Evolutionary conservation across 2,888 invertebrate genomes (phyloP).

Genomic region (Seira musarum): DNA sequence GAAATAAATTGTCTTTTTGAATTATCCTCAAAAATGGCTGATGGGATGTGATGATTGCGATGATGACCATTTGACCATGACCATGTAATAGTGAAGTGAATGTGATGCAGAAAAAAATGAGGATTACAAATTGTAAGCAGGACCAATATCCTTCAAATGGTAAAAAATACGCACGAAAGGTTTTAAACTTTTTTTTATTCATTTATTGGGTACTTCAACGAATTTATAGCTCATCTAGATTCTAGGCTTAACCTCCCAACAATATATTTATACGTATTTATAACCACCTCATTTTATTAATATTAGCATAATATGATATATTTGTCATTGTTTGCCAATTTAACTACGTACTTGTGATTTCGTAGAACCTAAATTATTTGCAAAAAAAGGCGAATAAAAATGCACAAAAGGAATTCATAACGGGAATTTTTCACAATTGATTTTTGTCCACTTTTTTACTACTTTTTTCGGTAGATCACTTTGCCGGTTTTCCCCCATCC

Average conservation of each 20-base stretch:
- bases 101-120: neutral
- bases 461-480: slow-evolving; percentile 42
- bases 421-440: slow-evolving; percentile 31
- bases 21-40: neutral
- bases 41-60: neutral
- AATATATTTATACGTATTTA: slow-evolving; percentile 2
- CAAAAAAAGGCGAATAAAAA: slow-evolving; percentile 21
- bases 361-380: slow-evolving; percentile 16
- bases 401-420: slow-evolving; percentile 35
- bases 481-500: slow-evolving; percentile 38
- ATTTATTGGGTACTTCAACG: neutral
- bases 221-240: slow-evolving; percentile 1
- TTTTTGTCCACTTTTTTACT: slow-evolving; percentile 16
- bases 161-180: neutral
- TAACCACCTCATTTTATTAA: neutral
- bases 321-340: slow-evolving; percentile 19
- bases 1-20: slow-evolving; percentile 6
- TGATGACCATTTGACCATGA: slow-evolving; percentile 12
- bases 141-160: neutral
- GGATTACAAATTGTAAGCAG: too few relatives aligned
- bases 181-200: neutral
- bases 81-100: too few relatives aligned
- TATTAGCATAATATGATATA: slow-evolving; percentile 11
- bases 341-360: slow-evolving; percentile 16
- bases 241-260: neutral